Conservation (phyloP, 2,797 vertebrate genomes). For the Tympanoctomys barrerae region DNA sequence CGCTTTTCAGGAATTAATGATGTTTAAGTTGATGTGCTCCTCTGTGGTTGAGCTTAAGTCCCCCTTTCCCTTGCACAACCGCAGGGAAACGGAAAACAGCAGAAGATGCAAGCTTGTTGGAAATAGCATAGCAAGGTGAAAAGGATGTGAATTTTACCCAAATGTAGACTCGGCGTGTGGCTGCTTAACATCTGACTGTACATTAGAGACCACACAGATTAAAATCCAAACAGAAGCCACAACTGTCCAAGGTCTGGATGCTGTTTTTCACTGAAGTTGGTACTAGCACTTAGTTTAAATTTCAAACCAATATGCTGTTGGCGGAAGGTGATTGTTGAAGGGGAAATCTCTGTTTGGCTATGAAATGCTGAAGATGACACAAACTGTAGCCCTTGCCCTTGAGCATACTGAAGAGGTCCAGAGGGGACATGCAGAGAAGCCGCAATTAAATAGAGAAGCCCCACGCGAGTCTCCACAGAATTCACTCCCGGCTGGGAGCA, state of each 20-base stretch:
- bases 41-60: neutral
- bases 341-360: neutral
- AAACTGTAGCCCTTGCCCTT: neutral
- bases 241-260: neutral
- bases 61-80: neutral
- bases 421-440: neutral
- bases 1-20: neutral
- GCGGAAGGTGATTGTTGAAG: neutral
- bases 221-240: neutral
- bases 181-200: neutral
- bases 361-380: neutral
- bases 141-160: neutral
- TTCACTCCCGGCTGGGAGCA: neutral
- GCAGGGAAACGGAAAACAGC: neutral
- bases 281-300: neutral
- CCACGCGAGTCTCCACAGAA: neutral
- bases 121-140: neutral
- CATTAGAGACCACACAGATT: neutral
- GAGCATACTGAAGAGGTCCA: neutral
- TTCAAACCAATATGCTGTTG: neutral
- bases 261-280: neutral
- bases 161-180: neutral
- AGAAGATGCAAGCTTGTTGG: neutral
- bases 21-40: neutral
- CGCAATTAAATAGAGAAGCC: conserved; percentile 22